Percentiles rank a stretch among this genome's conserved stretches.
These are phyloP conservation scores for Pissodes strobi DNA, from an alignment of 1,140 invertebrate genomes.

Conservation along the genomic window DNA sequence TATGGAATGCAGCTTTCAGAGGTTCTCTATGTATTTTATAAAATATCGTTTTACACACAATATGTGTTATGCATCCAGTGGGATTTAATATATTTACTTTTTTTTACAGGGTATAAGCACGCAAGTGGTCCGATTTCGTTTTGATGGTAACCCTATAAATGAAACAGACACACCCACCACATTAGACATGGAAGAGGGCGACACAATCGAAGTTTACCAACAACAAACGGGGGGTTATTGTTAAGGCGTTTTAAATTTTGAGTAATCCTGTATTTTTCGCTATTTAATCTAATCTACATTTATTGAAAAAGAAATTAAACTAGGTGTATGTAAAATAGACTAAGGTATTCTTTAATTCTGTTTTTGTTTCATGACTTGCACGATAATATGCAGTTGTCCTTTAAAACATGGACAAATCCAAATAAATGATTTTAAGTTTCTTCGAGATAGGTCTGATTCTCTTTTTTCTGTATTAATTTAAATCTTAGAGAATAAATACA, in stretches of 20 bases:
- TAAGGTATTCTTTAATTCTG: conserved; percentile 38
- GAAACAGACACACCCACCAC: conserved; percentile 88
- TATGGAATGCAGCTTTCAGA: too few relatives aligned
- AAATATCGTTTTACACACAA: too few relatives aligned
- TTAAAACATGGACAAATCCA: not conserved
- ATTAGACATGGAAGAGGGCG: conserved; percentile 93
- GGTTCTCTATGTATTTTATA: too few relatives aligned
- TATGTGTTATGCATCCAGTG: too few relatives aligned
- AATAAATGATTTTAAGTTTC: conserved; percentile 20
- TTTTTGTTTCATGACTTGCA: conserved; percentile 4
- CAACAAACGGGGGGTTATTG: conserved; percentile 76
- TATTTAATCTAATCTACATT: too few relatives aligned
- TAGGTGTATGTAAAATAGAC: conserved; percentile 44
- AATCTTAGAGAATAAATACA: conserved; percentile 17
- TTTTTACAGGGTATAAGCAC: conserved; percentile 76
- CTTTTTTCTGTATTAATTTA: conserved; percentile 29
- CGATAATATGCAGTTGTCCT: not conserved
- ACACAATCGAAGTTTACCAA: conserved; percentile 94
- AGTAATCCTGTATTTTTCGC: conserved; percentile 9
- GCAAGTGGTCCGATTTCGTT: conserved; percentile 87
- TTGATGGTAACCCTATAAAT: conserved; percentile 93
- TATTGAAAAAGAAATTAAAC: conserved; percentile 40
- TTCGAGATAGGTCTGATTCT: conserved; percentile 35
- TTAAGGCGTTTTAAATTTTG: conserved; percentile 2
- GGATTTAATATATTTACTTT: too few relatives aligned